A percentile compares a stretch with the other conserved stretches of the same genome.
Evolutionary conservation across 1,140 invertebrate species (phyloP).

Genomic region (Drosophila mojavensis): DNA sequence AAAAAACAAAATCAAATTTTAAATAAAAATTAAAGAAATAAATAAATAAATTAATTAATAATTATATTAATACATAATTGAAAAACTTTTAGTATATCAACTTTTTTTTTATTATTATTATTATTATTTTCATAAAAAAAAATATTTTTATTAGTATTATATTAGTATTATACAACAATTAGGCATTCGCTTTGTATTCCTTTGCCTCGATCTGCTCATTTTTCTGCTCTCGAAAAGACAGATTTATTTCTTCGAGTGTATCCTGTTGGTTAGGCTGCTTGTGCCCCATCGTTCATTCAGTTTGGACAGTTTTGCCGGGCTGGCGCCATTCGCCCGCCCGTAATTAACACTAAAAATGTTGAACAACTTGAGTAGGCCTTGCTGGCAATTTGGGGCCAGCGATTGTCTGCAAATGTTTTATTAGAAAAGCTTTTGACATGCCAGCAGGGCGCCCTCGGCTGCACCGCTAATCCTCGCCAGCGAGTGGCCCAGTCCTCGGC

Average conservation of each 20-base stretch:
- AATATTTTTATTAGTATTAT: too few relatives aligned
- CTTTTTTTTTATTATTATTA: too few relatives aligned
- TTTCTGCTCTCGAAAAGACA: background rate
- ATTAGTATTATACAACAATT: too few relatives aligned
- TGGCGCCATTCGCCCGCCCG: constrained; percentile 58
- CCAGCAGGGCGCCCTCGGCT: constrained; percentile 43
- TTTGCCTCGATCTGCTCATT: background rate
- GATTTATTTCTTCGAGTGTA: constrained; percentile 9
- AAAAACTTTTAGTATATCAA: too few relatives aligned
- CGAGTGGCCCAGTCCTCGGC: constrained; percentile 1
- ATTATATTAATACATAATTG: too few relatives aligned
- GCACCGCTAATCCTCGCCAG: constrained; percentile 21
- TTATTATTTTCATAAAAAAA: background rate
- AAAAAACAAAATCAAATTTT: too few relatives aligned
- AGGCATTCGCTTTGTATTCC: too few relatives aligned
- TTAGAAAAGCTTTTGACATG: constrained; percentile 68
- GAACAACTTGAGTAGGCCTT: constrained; percentile 27
- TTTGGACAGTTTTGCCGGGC: constrained; percentile 36
- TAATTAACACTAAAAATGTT: constrained; percentile 74
- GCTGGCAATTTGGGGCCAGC: constrained; percentile 37
- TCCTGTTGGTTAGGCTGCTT: constrained; percentile 20
- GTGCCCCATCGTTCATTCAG: constrained; percentile 39
- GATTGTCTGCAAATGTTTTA: constrained; percentile 75
- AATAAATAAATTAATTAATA: too few relatives aligned
- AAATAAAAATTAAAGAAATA: too few relatives aligned